These are phyloP conservation scores for Copidosoma floridanum DNA, from an alignment of 1,140 invertebrate genomes.

Conservation along the genomic window DNA sequence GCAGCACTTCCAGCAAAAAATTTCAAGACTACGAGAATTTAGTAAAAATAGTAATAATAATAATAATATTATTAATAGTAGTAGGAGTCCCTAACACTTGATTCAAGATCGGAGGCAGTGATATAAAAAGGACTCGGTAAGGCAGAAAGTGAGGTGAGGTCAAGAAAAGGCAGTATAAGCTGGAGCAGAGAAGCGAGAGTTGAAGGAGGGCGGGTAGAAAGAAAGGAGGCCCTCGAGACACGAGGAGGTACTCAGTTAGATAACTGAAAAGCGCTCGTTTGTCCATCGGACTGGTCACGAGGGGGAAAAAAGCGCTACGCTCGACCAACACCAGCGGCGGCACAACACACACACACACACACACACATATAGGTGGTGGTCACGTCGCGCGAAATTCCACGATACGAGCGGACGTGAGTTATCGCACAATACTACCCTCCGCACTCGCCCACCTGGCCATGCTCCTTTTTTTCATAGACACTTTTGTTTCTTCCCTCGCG, in stretches of 20 bases:
- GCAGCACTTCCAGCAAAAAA: too few species aligned
- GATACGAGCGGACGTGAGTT: conserved; percentile 20
- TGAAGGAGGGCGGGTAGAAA: background rate
- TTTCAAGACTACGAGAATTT: too few species aligned
- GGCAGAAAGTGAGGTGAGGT: too few species aligned
- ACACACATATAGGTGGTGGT: background rate
- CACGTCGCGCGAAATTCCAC: conserved; percentile 7
- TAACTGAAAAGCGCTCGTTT: conserved; percentile 12
- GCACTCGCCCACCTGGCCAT: background rate
- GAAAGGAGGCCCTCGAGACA: background rate
- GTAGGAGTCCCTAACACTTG: background rate
- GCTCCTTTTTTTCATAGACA: background rate
- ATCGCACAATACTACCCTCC: conserved; percentile 14
- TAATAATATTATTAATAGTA: too few species aligned
- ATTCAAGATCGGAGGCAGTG: background rate
- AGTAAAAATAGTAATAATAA: too few species aligned
- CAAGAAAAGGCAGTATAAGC: too few species aligned
- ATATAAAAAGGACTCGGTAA: conserved; percentile 4
- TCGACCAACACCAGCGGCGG: background rate
- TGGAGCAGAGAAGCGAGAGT: background rate
- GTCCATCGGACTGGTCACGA: conserved; percentile 6
- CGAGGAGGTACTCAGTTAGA: conserved; percentile 4
- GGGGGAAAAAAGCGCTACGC: conserved; percentile 4
- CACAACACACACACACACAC: background rate
- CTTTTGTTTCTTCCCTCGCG: background rate